A percentile compares a stretch with the other conserved stretches of the same genome.
Conservation (phyloP, 2,113 vertebrate genomes). For the Uria lomvia region DNA sequence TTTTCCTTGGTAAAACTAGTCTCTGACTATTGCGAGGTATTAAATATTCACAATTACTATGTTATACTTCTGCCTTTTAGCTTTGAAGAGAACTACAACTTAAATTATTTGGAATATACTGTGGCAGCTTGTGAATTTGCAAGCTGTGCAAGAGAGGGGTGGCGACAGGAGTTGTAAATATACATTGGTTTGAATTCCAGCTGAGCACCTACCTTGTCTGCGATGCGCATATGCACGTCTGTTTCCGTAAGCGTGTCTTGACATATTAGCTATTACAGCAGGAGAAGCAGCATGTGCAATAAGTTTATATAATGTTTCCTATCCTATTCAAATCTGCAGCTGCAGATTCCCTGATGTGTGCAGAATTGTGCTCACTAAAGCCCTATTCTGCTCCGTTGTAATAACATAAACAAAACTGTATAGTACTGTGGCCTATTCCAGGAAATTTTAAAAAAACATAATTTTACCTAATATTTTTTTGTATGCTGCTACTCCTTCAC, state of each 20-base stretch:
- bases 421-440: background rate
- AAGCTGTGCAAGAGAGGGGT: background rate
- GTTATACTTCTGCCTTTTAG: background rate
- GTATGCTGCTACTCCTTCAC: background rate
- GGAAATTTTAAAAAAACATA: background rate
- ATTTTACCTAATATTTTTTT: background rate
- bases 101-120: background rate
- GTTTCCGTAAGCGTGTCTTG: conserved; percentile 2
- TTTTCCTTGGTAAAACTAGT: background rate
- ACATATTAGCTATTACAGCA: conserved; percentile 35
- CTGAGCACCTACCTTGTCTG: conserved; percentile 21
- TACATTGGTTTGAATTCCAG: conserved; percentile 25
- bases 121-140: background rate
- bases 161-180: background rate
- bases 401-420: background rate
- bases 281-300: conserved; percentile 30
- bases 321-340: conserved; percentile 36
- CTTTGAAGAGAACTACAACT: background rate
- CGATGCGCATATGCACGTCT: background rate
- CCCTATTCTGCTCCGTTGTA: background rate
- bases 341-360: conserved; percentile 48
- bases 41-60: background rate
- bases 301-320: conserved; percentile 33
- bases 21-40: background rate
- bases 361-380: conserved; percentile 8